Evolutionary conservation across 2,113 vertebrate genomes (phyloP), one percentile per base, ranked within the genome.

Genomic region (Polypterus senegalus): DNA sequence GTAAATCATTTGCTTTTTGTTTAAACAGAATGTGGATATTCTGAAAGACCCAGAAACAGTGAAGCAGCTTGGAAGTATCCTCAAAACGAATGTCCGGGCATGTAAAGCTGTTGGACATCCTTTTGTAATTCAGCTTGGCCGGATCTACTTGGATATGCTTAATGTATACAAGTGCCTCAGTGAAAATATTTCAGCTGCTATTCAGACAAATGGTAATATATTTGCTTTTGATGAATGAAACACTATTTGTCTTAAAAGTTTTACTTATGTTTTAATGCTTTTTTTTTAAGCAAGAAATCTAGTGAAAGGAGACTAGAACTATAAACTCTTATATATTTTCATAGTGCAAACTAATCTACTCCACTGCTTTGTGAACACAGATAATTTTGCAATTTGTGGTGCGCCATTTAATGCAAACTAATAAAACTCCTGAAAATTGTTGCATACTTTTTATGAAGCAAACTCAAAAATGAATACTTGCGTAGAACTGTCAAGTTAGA

Each of bases 131-230:
- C 96, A 99, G 74, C 88, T 98, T 64, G 94, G 95, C 64, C 88
- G 95, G 74, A 98, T 98, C 80, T 99, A 99, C 79, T 88, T 99
- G 71, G 96, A 99, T 86, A 99, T 99, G 96, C 89, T 99, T 73
- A 99, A 99, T 70, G 95, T 99, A 65, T 98, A 99, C 80, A 99
- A 99, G 91, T 98, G 96, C 92, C 94, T 99, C 77, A 99, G 96
- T 80, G 96, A 99, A 85, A 99, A 99, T 75, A 99, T 99, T 79
- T 99, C 96, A 69, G 96, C 96, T 77, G 95, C 94, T 76, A 99
- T 97, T 73, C 95, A 98, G 77, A 93, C 94, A 71, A 99, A 99
- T 49, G 96, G 96, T 97, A 79, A 76, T 75, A 64, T 54, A 9
- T 60, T 48, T 54, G 52, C 47, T 51, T 65, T 47, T 49, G 52